Percentiles rank a stretch among this genome's conserved stretches.
These are phyloP conservation scores for Rhegmatorhina hoffmannsi DNA, from an alignment of 2,113 vertebrate species.

Conservation along the genomic window DNA sequence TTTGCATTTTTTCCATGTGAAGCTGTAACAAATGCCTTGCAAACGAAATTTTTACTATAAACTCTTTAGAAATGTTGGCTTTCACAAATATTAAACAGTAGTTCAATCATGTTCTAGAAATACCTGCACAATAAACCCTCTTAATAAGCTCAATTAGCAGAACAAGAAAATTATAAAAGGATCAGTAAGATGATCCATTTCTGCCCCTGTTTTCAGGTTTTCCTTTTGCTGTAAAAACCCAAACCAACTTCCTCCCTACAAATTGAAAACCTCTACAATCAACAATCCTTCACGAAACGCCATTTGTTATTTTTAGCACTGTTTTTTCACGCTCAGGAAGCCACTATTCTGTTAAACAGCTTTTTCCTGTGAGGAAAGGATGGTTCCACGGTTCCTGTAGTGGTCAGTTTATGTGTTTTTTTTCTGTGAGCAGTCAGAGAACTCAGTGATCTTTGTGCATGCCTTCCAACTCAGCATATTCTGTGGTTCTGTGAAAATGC, in stretches of 20 bases:
- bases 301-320: neutral
- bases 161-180: neutral
- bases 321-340: rapidly evolving
- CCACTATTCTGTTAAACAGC: neutral
- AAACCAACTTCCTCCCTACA: rapidly evolving
- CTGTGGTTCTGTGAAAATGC: neutral
- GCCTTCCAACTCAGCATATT: neutral
- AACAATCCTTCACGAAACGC: neutral
- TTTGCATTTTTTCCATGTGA: neutral
- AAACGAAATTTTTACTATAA: neutral
- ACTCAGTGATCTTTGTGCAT: neutral
- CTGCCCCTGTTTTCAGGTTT: neutral
- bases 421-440: neutral
- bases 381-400: neutral
- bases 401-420: neutral
- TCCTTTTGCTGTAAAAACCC: neutral
- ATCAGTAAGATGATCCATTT: neutral
- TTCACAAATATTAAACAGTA: neutral
- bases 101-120: neutral
- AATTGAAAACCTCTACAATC: neutral
- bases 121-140: neutral
- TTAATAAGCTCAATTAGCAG: neutral
- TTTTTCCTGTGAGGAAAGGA: neutral
- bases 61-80: neutral
- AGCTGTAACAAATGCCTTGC: neutral